A percentile compares a stretch with the other conserved stretches of the same genome.
phyloP scores from a whole-genome alignment of 2,888 invertebrate species.

The Erynnis tages region DNA sequence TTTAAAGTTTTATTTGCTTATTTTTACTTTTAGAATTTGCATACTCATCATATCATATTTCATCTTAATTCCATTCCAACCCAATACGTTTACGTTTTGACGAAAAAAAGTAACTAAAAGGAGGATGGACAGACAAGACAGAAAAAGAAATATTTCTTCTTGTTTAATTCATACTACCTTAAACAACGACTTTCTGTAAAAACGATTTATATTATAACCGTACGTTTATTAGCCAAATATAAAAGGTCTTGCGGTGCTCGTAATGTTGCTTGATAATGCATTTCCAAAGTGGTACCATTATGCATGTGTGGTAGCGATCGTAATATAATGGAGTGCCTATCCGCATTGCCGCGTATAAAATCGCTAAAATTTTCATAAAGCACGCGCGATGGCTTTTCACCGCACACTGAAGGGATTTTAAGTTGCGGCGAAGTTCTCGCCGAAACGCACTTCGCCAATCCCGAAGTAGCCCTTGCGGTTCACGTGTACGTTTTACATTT shows the following conservation, averaged over 20 bases:
- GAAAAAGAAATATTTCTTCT: too few species aligned
- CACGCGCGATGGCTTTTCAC: constrained; percentile 9
- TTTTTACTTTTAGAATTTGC: too few species aligned
- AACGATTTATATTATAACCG: background rate
- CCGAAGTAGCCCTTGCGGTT: constrained; percentile 16
- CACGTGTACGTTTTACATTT: constrained; percentile 9
- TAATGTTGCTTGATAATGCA: constrained; percentile 16
- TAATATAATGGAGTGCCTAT: background rate
- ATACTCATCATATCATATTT: too few species aligned
- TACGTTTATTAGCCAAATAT: background rate
- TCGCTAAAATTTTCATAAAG: constrained; percentile 12
- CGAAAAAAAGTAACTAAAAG: too few species aligned
- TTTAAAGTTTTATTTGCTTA: too few species aligned
- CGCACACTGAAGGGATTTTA: constrained; percentile 8
- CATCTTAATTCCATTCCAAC: too few species aligned
- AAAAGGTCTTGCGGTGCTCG: background rate
- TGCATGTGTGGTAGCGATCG: background rate
- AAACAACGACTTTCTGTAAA: too few species aligned
- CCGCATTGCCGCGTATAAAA: constrained; percentile 9
- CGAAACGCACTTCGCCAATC: constrained; percentile 10
- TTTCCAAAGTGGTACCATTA: background rate
- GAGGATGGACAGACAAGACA: too few species aligned
- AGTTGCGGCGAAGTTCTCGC: background rate
- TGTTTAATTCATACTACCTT: too few species aligned
- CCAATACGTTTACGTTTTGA: too few species aligned